A percentile compares a stretch with the other conserved stretches of the same genome.
Conservation (phyloP, 2,888 invertebrate species). For the Micoletzkya japonica region DNA sequence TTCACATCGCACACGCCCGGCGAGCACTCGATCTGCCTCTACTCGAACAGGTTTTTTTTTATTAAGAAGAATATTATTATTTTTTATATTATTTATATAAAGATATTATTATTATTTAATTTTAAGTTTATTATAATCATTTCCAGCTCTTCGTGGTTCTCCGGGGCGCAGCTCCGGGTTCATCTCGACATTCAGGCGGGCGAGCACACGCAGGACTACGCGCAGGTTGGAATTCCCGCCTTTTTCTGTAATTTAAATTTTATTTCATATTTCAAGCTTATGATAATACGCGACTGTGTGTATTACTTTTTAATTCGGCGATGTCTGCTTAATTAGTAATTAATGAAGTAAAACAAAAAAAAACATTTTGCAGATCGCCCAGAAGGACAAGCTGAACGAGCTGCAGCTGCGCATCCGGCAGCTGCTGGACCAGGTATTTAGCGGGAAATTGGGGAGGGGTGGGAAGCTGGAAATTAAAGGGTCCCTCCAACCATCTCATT, state of each 20-base stretch:
- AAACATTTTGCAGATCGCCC: conserved; percentile 74
- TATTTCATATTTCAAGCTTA: too few relatives aligned
- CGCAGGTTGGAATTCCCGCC: conserved; percentile 69
- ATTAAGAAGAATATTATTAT: too few relatives aligned
- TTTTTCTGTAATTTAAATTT: background rate
- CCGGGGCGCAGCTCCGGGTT: conserved; percentile 90
- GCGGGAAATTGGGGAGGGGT: too few relatives aligned
- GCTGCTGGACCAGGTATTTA: conserved; percentile 79
- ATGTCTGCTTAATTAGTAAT: background rate
- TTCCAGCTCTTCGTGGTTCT: conserved; percentile 75
- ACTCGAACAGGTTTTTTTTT: conserved; percentile 90
- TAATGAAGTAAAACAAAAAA: background rate
- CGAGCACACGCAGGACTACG: conserved; percentile 96
- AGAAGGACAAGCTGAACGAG: conserved; percentile 94
- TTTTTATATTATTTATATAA: background rate
- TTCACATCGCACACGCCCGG: conserved; percentile 96
- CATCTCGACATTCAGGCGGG: conserved; percentile 98
- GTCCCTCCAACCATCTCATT: too few relatives aligned
- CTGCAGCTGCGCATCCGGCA: conserved; percentile 91
- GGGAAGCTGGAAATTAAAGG: too few relatives aligned
- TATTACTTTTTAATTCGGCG: background rate
- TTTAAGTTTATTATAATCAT: background rate
- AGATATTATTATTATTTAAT: background rate
- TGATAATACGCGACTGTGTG: background rate
- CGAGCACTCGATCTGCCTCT: conserved; percentile 96